Percentiles rank a stretch among this genome's conserved stretches.
Conservation (phyloP, 2,888 invertebrate genomes). For the Aporophyla nigra region DNA sequence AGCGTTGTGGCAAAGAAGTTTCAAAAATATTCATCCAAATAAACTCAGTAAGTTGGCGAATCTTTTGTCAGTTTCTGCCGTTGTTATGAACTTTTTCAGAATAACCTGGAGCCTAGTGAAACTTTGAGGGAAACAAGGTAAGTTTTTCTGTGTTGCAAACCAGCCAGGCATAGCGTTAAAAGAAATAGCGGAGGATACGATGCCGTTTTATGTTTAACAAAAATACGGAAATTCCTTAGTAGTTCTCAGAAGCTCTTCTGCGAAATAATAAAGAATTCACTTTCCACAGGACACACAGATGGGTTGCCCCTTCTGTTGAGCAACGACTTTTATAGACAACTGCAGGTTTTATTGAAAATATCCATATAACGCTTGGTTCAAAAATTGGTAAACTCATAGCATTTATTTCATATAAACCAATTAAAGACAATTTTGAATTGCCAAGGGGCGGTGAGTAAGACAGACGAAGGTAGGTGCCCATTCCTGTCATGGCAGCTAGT, state of each 20-base stretch:
- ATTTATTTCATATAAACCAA: no score
- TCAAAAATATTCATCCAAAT: constrained; percentile 21
- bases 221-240: background rate
- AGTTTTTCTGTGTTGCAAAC: constrained; percentile 17
- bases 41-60: constrained; percentile 12
- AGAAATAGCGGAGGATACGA: background rate
- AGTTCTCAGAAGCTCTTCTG: background rate
- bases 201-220: background rate
- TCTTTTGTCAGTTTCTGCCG: constrained; percentile 8
- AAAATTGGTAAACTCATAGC: background rate
- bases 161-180: background rate
- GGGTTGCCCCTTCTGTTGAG: background rate
- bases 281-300: background rate
- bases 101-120: background rate
- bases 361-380: background rate
- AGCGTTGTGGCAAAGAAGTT: background rate
- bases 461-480: no score
- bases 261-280: background rate
- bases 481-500: background rate
- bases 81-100: constrained; percentile 14
- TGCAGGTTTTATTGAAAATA: background rate
- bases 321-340: background rate
- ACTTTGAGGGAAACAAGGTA: background rate
- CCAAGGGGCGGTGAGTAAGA: no score
- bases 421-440: no score